Evolutionary conservation across 2,888 invertebrate genomes (phyloP), one percentile per base, ranked within the genome.

Genomic region (Luperina nickerlii): DNA sequence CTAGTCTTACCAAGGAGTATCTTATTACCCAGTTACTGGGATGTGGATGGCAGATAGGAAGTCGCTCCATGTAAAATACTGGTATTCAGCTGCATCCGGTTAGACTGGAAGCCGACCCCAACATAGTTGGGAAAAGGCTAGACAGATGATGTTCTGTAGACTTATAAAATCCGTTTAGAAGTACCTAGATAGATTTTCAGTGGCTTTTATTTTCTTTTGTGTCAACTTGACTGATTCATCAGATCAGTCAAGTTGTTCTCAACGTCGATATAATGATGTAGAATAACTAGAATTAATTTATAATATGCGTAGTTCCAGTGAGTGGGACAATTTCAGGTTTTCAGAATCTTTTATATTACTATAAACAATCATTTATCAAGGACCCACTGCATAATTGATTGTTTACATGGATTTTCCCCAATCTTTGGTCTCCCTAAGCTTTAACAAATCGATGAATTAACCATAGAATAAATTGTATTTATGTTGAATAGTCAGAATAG

Each of bases 401-500:
- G 51, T 74, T 70, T 65, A 71, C 45, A 15, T 67, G 32, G 48
- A 11, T 86, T 65, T 69, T 70, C 51, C 32, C 13, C 38, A 51
- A 69, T 70, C 18, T 74, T 82, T 71, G n/a, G 11, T 77, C 72
- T 80, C 62, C 76, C 48, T 70, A 87, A 72, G 70, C 57, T 45
- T 66, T 60, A 70, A 51, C 48, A 73, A 77, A 67, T 69, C 63
- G 72, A 83, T 88, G 84, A 87, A 88, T 89, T 81, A 84, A 87
- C 66, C 82, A 87, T 82, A 18, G 78, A 48, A 74, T 83, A 85
- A 68, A 74, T 81, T 83, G 80, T 89, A 71, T 79, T 87, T 87
- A 90, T 84, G 87, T 87, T 81, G 70, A 83, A 76, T 71, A 85
- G 81, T 83, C 63, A 80, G 70, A 83, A 76, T 71, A 85, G 81